Evolutionary conservation across 2,888 invertebrate genomes (phyloP), one percentile per base, ranked within the genome.

Genomic region (Drosophila picticornis): DNA sequence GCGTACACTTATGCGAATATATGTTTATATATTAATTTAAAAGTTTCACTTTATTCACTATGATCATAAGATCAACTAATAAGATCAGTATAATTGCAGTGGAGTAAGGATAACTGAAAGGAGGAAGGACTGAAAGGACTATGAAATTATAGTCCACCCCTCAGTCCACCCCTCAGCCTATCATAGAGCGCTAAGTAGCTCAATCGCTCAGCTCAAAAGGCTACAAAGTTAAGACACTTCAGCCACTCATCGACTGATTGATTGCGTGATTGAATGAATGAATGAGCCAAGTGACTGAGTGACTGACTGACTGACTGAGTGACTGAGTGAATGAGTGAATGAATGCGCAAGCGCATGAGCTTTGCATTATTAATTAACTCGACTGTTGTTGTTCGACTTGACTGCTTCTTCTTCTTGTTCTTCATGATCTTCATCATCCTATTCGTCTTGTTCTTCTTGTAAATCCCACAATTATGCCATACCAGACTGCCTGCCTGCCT

Each of bases 391-490:
- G 60, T 52, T 56, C 46, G 46, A 46, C 16, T 46, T 46, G 46
- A 60, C 62, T 77, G 22, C 56, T 56, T 40, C 40, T 29, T 40
- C 40, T 40, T 57, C 56, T 57, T 36, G 27, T 48, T 51, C 67
- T 66, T 55, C 16, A 36, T 36, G 5, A 25, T 40, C 56, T 57
- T 36, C 31, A 61, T 56, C 68, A 46, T 25, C 25, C 46, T 25
- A 46, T 46, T 25, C 25, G 46, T 46, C 25, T 46, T 46, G 46
- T 69, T 58, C 67, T 75, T 77, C 67, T 83, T 71, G 75, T 71
- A 70, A 80, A 78, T 90, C 83, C 91, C 82, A 78, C 91, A 90
- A 87, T 87, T 87, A 91, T 88, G 90, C 85, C 90, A 86, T 90
- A 81, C 84, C 88, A 91, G 90, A 90, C 80, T 83, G 88, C 89